Evolutionary conservation across 2,113 vertebrate genomes (phyloP).

Genomic region (Rhea americana): DNA sequence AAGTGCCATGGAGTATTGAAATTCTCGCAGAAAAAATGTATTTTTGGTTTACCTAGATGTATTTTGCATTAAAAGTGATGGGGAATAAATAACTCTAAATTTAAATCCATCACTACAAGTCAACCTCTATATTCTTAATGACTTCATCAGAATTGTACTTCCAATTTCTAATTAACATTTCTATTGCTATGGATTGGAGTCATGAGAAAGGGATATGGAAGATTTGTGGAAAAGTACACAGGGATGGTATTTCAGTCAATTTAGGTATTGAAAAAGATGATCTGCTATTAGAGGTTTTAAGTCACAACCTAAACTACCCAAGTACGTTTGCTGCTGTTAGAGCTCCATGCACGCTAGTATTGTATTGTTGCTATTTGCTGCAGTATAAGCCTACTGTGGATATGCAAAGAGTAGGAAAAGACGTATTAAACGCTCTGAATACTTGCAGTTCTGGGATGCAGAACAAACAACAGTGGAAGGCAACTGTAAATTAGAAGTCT

Average conservation of each 20-base stretch:
- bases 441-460: not conserved
- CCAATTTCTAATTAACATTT: not conserved
- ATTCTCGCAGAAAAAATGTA: not conserved
- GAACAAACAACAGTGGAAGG: not conserved
- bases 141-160: not conserved
- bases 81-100: not conserved
- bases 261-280: not conserved
- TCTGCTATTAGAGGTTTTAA: not conserved
- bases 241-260: not conserved
- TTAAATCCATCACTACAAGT: not conserved
- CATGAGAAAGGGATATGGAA: not conserved
- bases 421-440: not conserved
- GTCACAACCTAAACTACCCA: not conserved
- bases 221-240: not conserved
- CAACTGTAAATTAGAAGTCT: not conserved
- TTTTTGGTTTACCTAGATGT: not conserved
- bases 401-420: not conserved
- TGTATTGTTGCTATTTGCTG: not conserved
- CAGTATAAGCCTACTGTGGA: fast-evolving
- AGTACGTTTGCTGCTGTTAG: not conserved
- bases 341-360: fast-evolving
- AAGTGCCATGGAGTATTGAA: not conserved
- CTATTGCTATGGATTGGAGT: not conserved
- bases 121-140: not conserved
- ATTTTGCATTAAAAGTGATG: not conserved